phyloP scores from a whole-genome alignment of 2,113 vertebrate genomes.

The Tenrec ecaudatus region DNA sequence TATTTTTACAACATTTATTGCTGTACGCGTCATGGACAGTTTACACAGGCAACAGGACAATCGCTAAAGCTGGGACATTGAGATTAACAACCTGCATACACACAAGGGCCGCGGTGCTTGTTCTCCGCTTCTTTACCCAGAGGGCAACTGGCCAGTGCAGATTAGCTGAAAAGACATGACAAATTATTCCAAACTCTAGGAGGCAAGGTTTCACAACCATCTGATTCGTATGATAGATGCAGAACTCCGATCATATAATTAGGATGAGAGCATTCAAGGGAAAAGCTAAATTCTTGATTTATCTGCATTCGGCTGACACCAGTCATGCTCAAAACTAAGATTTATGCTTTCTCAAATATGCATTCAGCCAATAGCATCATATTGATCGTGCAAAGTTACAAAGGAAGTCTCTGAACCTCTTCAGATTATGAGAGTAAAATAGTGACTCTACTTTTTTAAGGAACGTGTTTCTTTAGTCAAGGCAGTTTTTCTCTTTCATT shows the following conservation, averaged over 20 bases:
- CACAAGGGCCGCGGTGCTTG: neutral
- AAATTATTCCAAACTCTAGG: constrained; percentile 30
- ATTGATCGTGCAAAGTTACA: constrained; percentile 4
- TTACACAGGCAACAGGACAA: neutral
- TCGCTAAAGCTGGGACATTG: neutral
- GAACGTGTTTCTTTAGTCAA: neutral
- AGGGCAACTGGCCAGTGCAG: constrained; percentile 30
- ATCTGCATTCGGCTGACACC: neutral
- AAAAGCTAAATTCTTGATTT: constrained; percentile 28
- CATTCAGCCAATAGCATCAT: neutral
- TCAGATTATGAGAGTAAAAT: constrained; percentile 2
- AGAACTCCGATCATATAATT: constrained; percentile 26
- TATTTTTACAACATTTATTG: neutral
- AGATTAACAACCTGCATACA: neutral
- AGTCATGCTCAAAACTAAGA: constrained; percentile 29
- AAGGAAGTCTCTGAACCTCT: neutral
- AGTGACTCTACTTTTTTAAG: neutral
- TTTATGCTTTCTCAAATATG: constrained; percentile 14
- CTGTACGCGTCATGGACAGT: neutral
- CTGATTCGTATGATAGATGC: constrained; percentile 13
- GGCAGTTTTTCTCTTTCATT: neutral
- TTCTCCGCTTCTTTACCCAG: neutral
- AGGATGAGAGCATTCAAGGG: constrained; percentile 51
- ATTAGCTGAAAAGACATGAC: constrained; percentile 51
- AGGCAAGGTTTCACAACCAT: constrained; percentile 31